These are phyloP conservation scores for Sphaeridia pumilis DNA, from an alignment of 2,888 invertebrate genomes.

Conservation along the genomic window DNA sequence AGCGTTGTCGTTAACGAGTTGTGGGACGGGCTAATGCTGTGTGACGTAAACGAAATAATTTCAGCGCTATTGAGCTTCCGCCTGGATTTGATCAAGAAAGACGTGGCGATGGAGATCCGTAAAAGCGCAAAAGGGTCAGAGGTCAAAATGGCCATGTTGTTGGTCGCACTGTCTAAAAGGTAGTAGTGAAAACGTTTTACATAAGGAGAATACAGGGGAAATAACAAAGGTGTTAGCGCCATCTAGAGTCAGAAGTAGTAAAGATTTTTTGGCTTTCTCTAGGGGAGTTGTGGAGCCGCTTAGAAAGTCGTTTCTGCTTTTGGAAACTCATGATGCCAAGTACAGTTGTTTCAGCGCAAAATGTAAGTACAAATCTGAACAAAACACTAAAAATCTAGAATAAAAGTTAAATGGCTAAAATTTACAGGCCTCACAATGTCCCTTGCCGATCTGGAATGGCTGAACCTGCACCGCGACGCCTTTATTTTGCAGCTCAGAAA, in stretches of 20 bases:
- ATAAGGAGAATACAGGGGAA: no score
- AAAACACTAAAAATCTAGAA: background rate
- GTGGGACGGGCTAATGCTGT: background rate
- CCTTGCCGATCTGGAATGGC: constrained; percentile 9
- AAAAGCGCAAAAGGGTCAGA: no score
- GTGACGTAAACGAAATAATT: no score
- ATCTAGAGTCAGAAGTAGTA: no score
- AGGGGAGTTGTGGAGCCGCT: background rate
- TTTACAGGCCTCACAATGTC: constrained; percentile 1
- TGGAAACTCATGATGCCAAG: background rate
- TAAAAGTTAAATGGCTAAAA: background rate
- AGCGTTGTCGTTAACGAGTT: constrained; percentile 1
- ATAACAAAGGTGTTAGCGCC: no score
- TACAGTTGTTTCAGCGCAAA: background rate
- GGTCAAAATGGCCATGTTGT: no score
- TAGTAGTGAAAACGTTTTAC: no score
- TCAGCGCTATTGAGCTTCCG: no score
- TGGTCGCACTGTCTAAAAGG: no score
- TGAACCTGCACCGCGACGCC: constrained; percentile 5
- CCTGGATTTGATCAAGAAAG: no score
- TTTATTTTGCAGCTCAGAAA: constrained; percentile 4
- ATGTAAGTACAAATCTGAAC: background rate
- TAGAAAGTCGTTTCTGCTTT: background rate
- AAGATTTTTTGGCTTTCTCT: no score
- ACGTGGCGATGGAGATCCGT: no score